Percentiles rank a stretch among this genome's conserved stretches.
Evolutionary conservation across 2,113 vertebrate genomes (phyloP).

Genomic region (Nipponia nippon): DNA sequence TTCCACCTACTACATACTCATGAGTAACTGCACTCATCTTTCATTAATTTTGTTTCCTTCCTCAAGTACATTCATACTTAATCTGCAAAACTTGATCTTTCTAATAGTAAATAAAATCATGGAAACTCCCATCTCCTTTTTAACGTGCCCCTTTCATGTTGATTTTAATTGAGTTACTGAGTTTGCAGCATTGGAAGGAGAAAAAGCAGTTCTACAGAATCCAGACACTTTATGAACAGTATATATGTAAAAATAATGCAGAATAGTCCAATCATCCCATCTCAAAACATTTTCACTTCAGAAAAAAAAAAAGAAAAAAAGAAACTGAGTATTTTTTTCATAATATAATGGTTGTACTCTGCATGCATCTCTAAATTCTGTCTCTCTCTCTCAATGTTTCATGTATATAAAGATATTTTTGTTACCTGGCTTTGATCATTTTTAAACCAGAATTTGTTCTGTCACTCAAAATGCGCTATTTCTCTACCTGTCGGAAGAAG

Average conservation of each 20-base stretch:
- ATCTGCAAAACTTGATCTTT: background rate
- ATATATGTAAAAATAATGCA: background rate
- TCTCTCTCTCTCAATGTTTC: background rate
- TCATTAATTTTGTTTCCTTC: background rate
- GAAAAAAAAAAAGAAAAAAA: background rate
- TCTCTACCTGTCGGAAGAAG: background rate
- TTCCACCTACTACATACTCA: background rate
- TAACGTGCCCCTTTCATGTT: background rate
- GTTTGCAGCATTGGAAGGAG: background rate
- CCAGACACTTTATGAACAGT: background rate
- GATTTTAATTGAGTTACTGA: background rate
- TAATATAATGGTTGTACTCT: background rate
- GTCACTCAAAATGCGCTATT: background rate
- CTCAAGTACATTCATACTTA: background rate
- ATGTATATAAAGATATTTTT: background rate
- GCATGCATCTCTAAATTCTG: background rate
- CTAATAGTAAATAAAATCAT: background rate
- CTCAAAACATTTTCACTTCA: background rate
- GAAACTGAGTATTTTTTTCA: background rate
- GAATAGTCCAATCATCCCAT: background rate
- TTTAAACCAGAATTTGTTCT: background rate
- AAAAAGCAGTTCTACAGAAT: background rate
- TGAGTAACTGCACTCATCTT: background rate
- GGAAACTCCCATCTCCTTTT: background rate
- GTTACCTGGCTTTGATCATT: background rate